Evolutionary conservation across 2,113 vertebrate species (phyloP), one percentile per base, ranked within the genome.

Genomic region (Myiagra hebetior): DNA sequence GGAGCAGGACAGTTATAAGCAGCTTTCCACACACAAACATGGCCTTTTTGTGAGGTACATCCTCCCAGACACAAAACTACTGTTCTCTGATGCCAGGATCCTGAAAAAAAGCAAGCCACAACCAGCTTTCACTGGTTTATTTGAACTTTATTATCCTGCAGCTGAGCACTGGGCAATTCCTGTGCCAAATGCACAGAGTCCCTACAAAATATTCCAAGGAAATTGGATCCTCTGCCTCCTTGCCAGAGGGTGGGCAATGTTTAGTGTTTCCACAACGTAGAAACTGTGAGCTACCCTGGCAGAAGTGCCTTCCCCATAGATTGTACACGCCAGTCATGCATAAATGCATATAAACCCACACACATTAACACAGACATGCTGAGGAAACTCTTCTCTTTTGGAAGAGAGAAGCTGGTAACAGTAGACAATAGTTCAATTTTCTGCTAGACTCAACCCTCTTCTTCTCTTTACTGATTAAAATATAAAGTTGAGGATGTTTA

Each of bases 221-320:
- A 52, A 68, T 3, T 11, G 15, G 52, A 88, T 49, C 24, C 24
- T 74, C n/a, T 84, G 23, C 15, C 35, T 81, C 60, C 56, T 55
- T 44, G 27, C 35, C 33, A 89, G n/a, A 62, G 12, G 13, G 57
- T 53, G 28, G 53, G 56, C 57, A 79, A 31, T 5, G 27, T 26
- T 74, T 31, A 3, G 24, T 8, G 26, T 30, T 70, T 73, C 24
- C 31, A 50, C 35, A 73, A 3, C 0, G 0, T 10, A 52, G 72
- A 46, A 74, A 70, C 5, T 22, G 26, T 37, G 91, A 89, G 20
- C 15, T 31, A 6, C 6, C 14, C 56, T 41, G n/a, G 49, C 44
- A 78, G 74, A 46, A 76, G 47, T 75, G n/a, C 53, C 53, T 37
- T 75, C 56, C n/a, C 57, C 42, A 65, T 41, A 79, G 21, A 24